Percentiles rank a stretch among this genome's conserved stretches.
These are phyloP conservation scores for Sphaerodactylus townsendi DNA, from an alignment of 2,113 vertebrate species.

Conservation along the genomic window DNA sequence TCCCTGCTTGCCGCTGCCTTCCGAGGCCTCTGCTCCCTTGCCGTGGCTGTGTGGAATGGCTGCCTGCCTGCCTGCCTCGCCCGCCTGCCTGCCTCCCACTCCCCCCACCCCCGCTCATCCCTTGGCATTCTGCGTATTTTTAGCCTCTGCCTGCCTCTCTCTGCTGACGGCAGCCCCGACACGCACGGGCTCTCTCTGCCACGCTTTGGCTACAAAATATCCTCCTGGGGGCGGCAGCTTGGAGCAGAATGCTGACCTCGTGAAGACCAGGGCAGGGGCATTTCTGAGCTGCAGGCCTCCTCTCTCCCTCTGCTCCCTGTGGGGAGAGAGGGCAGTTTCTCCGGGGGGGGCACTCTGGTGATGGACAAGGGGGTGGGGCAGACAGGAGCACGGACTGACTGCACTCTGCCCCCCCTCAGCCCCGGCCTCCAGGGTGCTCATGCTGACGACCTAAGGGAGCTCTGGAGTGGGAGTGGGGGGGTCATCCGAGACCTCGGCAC, in stretches of 20 bases:
- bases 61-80: too few species aligned
- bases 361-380: too few species aligned
- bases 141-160: background rate
- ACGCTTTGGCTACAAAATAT: slow-evolving; percentile 18
- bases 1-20: too few species aligned
- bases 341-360: background rate
- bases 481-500: background rate
- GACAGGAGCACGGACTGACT: background rate
- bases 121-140: background rate
- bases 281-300: background rate
- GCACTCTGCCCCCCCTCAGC: background rate
- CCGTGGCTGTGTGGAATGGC: background rate
- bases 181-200: slow-evolving; percentile 6
- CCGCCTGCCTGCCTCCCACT: background rate
- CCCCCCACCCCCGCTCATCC: background rate
- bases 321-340: slow-evolving; percentile 33
- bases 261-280: background rate
- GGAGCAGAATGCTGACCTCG: background rate
- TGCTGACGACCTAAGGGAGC: background rate
- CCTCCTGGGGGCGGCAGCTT: slow-evolving; percentile 28
- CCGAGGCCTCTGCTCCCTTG: background rate
- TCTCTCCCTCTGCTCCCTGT: background rate
- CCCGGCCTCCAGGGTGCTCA: background rate
- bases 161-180: slow-evolving; percentile 27
- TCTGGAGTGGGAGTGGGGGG: background rate